Evolutionary conservation across 1,140 invertebrate genomes (phyloP).

Genomic region (Branchinecta lindahli): DNA sequence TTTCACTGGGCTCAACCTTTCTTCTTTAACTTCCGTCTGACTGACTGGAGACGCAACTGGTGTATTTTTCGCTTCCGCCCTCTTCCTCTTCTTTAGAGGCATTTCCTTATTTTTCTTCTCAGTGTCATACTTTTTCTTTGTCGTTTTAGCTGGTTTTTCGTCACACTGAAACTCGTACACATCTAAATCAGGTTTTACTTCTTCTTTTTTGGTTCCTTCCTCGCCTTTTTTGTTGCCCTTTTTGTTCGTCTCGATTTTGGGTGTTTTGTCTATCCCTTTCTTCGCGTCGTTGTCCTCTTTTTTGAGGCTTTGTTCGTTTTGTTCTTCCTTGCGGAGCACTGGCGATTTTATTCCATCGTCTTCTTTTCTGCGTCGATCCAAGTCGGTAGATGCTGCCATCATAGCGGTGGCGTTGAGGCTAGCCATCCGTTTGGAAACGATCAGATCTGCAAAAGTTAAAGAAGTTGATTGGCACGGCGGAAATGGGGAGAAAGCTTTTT

Average conservation of each 20-base stretch:
- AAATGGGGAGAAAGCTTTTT: too few species aligned
- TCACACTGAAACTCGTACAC: not conserved
- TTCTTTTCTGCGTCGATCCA: not conserved
- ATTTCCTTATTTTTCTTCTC: not conserved
- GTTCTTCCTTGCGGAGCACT: not conserved
- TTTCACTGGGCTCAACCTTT: not conserved
- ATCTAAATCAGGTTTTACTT: slow-evolving; percentile 1
- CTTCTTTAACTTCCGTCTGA: not conserved
- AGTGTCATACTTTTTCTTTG: not conserved
- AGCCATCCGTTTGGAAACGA: slow-evolving; percentile 77
- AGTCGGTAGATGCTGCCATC: slow-evolving; percentile 44
- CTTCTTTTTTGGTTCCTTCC: not conserved
- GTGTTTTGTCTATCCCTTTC: too few species aligned
- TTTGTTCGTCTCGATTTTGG: too few species aligned
- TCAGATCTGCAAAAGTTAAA: slow-evolving; percentile 34
- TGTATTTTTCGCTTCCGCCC: not conserved
- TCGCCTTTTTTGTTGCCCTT: not conserved
- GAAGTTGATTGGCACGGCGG: too few species aligned
- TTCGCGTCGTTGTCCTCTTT: not conserved
- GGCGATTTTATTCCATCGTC: not conserved
- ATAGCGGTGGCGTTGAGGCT: slow-evolving; percentile 83
- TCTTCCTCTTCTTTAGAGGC: not conserved
- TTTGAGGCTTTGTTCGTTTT: not conserved
- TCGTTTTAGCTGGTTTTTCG: not conserved
- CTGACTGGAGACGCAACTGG: not conserved